Evolutionary conservation across 2,797 vertebrate genomes (phyloP).

Genomic region (Petrocephalus schoutedeni): DNA sequence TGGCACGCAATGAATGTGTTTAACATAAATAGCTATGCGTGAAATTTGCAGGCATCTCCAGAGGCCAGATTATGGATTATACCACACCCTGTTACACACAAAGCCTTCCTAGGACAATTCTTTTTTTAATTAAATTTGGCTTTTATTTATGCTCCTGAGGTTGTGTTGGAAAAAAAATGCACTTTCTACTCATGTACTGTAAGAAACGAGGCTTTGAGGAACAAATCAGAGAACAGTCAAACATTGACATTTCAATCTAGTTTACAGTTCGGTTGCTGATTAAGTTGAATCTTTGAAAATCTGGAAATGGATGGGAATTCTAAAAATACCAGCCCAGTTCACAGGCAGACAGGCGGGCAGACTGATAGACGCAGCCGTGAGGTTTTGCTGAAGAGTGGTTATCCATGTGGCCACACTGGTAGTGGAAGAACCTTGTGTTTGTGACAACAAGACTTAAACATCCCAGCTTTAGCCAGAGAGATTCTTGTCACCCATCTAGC

Average conservation of each 20-base stretch:
- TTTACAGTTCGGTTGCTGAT: background rate
- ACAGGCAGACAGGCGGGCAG: background rate
- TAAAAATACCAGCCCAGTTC: constrained; percentile 41
- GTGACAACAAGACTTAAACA: background rate
- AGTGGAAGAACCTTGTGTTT: background rate
- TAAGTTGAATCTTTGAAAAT: constrained; percentile 8
- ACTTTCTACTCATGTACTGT: background rate
- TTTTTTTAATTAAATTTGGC: background rate
- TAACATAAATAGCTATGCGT: background rate
- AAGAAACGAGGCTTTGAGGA: background rate
- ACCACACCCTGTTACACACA: background rate
- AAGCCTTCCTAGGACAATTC: background rate
- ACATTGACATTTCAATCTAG: background rate
- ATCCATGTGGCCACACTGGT: background rate
- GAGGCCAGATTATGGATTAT: background rate
- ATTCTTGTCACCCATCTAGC: background rate
- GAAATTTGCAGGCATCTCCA: background rate
- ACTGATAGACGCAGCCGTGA: background rate
- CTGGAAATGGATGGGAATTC: constrained; percentile 22
- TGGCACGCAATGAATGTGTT: background rate
- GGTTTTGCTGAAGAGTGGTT: background rate
- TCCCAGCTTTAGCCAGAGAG: background rate
- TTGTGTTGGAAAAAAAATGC: background rate
- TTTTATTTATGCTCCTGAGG: background rate
- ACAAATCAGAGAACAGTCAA: background rate